Base-by-base conservation (phyloP, 2,113 vertebrate species). In the Turdus rufiventris region DNA sequence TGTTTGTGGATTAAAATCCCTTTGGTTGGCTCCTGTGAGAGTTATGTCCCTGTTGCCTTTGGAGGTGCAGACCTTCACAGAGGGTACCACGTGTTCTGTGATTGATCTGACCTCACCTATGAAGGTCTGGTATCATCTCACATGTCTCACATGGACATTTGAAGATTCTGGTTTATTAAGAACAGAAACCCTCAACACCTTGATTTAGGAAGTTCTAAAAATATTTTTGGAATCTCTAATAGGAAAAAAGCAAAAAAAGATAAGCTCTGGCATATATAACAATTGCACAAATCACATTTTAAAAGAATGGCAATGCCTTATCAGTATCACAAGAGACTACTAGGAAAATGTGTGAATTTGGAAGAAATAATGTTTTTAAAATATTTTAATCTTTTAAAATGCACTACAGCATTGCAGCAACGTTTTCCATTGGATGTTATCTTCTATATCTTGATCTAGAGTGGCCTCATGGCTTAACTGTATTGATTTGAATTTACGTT, bases 31-130 rank as follows among this genome's bases (percentile, higher is more conserved):
- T 73, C 43, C 43, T 28, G 53, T 71, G 65, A n/a, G 36, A 28
- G n/a, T 36, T 25, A 3, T 2, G 33, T 28, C 48, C 21, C 1
- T 17, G 21, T 9, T 78, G 56, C 80, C 43, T 63, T 50, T 1
- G 10, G 68, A 50, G 47, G 42, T 3, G 1, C 54, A 48, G 75
- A 34, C 61, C 74, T 75, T 82, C 12, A 8, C 9, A 8, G 34
- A 31, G 21, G 2, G 14, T 16, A 7, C 33, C 0, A 0, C 0
- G 0, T 28, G 63, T 54, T 23, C 28, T 31, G 7, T 62, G 53
- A 29, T 54, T 73, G 33, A 14, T 58, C 29, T 4, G 7, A 36
- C 67, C 62, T 82, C 58, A 34, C 47, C 29, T 60, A 4, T 17
- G 48, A 45, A 56, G 36, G 53, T 31, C 21, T 74, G 48, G 5